These are phyloP conservation scores for Myrmophylax atrothorax DNA, from an alignment of 2,113 vertebrate species.

Conservation along the genomic window DNA sequence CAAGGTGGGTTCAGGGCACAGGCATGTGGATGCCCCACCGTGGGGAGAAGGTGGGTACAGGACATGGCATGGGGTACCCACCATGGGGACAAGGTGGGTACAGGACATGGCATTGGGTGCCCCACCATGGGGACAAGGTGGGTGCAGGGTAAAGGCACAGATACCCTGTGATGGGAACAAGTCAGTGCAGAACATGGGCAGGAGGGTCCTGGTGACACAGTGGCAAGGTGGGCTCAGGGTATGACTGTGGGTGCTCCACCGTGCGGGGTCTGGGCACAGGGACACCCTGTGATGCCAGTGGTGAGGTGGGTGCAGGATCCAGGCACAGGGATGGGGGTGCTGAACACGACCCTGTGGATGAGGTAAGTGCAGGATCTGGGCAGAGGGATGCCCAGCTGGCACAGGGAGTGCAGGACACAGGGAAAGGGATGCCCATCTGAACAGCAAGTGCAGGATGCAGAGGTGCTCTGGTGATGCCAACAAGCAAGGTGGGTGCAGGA, in stretches of 20 bases:
- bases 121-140: background rate
- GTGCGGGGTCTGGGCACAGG: background rate
- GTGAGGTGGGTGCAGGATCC: background rate
- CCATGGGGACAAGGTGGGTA: background rate
- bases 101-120: background rate
- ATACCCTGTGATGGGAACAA: background rate
- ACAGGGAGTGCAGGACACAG: background rate
- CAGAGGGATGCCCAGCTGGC: background rate
- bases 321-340: background rate
- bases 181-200: background rate
- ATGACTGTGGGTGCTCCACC: background rate
- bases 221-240: background rate
- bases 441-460: background rate
- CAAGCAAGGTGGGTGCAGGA: background rate
- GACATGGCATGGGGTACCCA: background rate
- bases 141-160: background rate
- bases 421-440: background rate
- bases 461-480: background rate
- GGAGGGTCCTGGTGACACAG: background rate
- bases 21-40: background rate
- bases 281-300: background rate
- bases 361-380: background rate
- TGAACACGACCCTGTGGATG: background rate
- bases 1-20: background rate
- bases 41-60: background rate